A percentile compares a stretch with the other conserved stretches of the same genome.
These are phyloP conservation scores for Dendronephthya gigantea DNA, from an alignment of 64 coral and sea anemone genomes.

Conservation along the genomic window DNA sequence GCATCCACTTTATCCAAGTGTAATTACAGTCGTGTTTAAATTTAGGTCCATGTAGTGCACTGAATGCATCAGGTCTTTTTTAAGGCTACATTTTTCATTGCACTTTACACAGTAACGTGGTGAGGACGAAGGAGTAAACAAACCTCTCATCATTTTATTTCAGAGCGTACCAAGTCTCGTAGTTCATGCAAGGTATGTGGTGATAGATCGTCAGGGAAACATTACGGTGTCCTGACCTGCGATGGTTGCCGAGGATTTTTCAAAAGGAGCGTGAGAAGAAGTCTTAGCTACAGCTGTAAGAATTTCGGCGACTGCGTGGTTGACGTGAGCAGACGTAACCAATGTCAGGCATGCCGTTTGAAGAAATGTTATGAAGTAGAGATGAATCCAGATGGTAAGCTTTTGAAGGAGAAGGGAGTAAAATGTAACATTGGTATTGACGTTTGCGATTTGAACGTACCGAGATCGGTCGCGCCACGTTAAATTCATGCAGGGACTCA, in stretches of 20 bases:
- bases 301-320: conserved; percentile 77
- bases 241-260: conserved; percentile 94
- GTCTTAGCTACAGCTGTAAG: conserved; percentile 75
- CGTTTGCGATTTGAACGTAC: no score
- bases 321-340: conserved; percentile 81
- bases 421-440: no score
- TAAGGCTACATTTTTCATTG: no score
- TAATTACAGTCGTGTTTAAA: no score
- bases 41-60: no score
- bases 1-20: no score
- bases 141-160: background rate
- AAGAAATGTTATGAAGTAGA: conserved; percentile 83
- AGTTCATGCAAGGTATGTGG: conserved; percentile 84
- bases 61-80: no score
- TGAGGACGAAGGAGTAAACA: no score
- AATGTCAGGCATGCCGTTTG: conserved; percentile 87
- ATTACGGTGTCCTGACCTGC: conserved; percentile 92
- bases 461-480: no score
- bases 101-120: no score
- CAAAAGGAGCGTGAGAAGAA: conserved; percentile 77
- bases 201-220: conserved; percentile 90
- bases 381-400: conserved; percentile 94
- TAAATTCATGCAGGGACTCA: no score
- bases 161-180: conserved; percentile 45
- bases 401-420: no score